phyloP scores from a whole-genome alignment of 2,113 vertebrate species.

The Hippocampus guttulatus region DNA sequence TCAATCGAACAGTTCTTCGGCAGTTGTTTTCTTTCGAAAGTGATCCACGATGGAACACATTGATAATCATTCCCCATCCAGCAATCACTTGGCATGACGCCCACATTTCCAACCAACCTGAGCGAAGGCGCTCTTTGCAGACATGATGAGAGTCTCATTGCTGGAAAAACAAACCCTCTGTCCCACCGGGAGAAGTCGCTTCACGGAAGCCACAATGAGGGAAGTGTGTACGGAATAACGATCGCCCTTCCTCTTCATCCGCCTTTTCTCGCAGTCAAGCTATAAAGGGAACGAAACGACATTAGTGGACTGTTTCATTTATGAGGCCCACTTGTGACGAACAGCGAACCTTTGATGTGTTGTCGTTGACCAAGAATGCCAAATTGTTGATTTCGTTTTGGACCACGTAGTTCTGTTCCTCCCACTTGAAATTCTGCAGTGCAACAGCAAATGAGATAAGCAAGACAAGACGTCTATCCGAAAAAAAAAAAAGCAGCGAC shows the following conservation, averaged over 20 bases:
- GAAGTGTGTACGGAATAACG: constrained; percentile 88
- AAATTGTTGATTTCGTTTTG: constrained; percentile 96
- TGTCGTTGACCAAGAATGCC: constrained; percentile 85
- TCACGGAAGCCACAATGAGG: constrained; percentile 86
- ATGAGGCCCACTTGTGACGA: not conserved
- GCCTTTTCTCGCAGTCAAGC: constrained; percentile 82
- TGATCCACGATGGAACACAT: not conserved
- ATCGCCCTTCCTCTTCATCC: constrained; percentile 84
- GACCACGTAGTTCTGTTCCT: constrained; percentile 94
- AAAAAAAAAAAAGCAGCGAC: not conserved
- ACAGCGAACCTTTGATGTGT: constrained; percentile 79
- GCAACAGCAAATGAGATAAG: not conserved
- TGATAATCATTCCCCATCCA: not conserved
- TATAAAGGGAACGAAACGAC: constrained; percentile 1
- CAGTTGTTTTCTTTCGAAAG: not conserved
- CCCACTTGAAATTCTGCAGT: constrained; percentile 92
- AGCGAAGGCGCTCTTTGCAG: constrained; percentile 82
- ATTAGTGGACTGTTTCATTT: not conserved
- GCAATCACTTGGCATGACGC: not conserved
- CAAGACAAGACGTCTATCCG: too few species aligned
- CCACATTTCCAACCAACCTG: constrained; percentile 69
- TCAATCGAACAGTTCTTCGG: not conserved
- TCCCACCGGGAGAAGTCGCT: constrained; percentile 85
- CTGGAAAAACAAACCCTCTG: constrained; percentile 83
- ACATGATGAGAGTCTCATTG: constrained; percentile 80